Conservation (phyloP, 2,797 vertebrate genomes). For the Sebastes kiyomatsui region DNA sequence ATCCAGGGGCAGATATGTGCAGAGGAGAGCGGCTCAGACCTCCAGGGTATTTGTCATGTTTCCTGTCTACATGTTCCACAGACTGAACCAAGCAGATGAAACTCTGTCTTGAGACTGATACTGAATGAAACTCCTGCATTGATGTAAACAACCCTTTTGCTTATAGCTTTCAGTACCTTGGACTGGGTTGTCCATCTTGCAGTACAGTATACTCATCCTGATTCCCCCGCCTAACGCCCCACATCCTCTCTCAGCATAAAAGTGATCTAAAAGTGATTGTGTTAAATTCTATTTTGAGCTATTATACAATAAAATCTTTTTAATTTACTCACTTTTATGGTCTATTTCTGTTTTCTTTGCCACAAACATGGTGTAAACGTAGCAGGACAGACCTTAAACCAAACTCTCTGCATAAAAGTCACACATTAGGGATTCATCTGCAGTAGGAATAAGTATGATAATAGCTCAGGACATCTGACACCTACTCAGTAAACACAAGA, state of each 20-base stretch:
- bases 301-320: constrained; percentile 86
- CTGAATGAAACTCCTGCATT: constrained; percentile 66
- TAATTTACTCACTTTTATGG: constrained; percentile 64
- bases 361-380: not conserved
- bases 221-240: constrained; percentile 69
- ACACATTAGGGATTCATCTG: not conserved
- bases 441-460: constrained; percentile 3
- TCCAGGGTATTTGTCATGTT: constrained; percentile 51
- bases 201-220: constrained; percentile 60
- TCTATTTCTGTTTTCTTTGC: not conserved
- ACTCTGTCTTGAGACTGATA: constrained; percentile 58
- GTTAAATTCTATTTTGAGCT: constrained; percentile 89
- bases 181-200: constrained; percentile 60
- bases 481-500: constrained; percentile 29
- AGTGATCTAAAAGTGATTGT: constrained; percentile 77
- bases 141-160: constrained; percentile 73
- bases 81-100: constrained; percentile 51
- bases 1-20: constrained; percentile 41
- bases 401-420: not conserved
- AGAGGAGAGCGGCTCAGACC: constrained; percentile 38
- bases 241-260: constrained; percentile 68
- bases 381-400: not conserved
- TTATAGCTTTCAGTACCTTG: constrained; percentile 64
- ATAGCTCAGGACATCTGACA: constrained; percentile 5
- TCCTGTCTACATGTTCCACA: constrained; percentile 38